Conservation (phyloP, 2,888 invertebrate species). For the Nephrocerus scutellatus region DNA sequence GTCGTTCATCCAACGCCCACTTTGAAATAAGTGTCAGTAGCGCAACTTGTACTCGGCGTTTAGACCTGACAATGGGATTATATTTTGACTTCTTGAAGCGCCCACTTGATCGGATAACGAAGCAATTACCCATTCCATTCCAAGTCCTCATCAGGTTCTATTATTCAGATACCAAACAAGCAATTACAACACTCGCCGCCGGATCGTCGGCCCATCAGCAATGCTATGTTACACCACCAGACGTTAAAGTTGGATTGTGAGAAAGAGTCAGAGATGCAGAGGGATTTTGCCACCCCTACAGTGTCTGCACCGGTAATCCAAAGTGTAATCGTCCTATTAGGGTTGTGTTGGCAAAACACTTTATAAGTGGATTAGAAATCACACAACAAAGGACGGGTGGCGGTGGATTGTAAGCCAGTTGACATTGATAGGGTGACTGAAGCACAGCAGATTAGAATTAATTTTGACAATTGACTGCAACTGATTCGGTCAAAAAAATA, state of each 20-base stretch:
- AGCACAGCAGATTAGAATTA: too few species aligned
- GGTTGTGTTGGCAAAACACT: constrained; percentile 25
- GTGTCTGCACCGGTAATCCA: constrained; percentile 17
- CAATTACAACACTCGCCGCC: constrained; percentile 4
- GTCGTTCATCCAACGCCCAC: too few species aligned
- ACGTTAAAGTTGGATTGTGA: too few species aligned
- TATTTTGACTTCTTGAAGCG: constrained; percentile 24
- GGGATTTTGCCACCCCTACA: too few species aligned
- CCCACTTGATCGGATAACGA: constrained; percentile 23
- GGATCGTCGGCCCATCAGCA: background rate
- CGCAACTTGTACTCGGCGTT: constrained; percentile 17
- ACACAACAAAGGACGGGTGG: too few species aligned
- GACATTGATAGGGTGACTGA: too few species aligned
- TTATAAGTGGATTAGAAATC: constrained; percentile 25
- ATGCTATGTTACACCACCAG: constrained; percentile 1
- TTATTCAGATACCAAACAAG: background rate
- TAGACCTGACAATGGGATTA: constrained; percentile 22
- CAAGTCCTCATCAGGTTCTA: constrained; percentile 2
- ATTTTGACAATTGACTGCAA: too few species aligned
- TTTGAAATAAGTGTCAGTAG: constrained; percentile 5
- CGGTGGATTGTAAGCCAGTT: too few species aligned
- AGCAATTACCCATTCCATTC: constrained; percentile 24
- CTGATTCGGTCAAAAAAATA: too few species aligned
- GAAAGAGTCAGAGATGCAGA: too few species aligned
- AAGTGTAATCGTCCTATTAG: constrained; percentile 23